phyloP scores from a whole-genome alignment of 1,140 invertebrate genomes.

The Bombyx mori region DNA sequence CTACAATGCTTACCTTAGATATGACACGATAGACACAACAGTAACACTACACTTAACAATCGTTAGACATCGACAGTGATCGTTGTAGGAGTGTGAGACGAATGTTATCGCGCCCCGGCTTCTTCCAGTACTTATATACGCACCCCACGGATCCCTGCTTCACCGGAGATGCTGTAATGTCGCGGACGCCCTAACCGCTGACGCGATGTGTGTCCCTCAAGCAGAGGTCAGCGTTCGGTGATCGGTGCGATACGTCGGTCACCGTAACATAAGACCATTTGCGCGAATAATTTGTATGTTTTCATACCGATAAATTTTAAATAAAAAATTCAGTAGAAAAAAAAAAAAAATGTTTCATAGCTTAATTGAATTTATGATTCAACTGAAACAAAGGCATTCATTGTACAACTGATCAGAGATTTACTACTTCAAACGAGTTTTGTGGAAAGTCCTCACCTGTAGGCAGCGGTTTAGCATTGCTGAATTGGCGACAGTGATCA shows the following conservation, averaged over 20 bases:
- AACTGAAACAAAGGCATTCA: too few species aligned
- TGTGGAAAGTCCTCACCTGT: too few species aligned
- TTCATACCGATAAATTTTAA: too few species aligned
- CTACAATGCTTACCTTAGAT: slow-evolving; percentile 24
- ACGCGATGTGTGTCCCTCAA: slow-evolving; percentile 35
- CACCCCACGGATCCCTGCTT: slow-evolving; percentile 37
- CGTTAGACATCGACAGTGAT: slow-evolving; percentile 19
- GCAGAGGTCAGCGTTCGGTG: slow-evolving; percentile 11
- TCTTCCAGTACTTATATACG: slow-evolving; percentile 44
- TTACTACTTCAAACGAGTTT: too few species aligned
- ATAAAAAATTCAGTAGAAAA: too few species aligned
- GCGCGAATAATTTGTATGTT: too few species aligned
- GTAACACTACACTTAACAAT: slow-evolving; percentile 30
- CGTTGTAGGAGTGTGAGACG: slow-evolving; percentile 29
- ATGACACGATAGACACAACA: slow-evolving; percentile 29
- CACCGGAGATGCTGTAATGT: slow-evolving; percentile 46
- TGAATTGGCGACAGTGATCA: too few species aligned
- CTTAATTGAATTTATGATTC: too few species aligned
- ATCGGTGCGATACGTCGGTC: slow-evolving; percentile 18
- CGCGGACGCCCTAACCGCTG: slow-evolving; percentile 18
- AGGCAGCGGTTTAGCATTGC: too few species aligned
- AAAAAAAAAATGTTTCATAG: too few species aligned
- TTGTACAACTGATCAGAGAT: too few species aligned
- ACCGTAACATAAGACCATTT: slow-evolving; percentile 12
- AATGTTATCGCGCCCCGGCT: slow-evolving; percentile 47